Base-by-base conservation (phyloP, 2,888 invertebrate species). In the Tholera decimalis region DNA sequence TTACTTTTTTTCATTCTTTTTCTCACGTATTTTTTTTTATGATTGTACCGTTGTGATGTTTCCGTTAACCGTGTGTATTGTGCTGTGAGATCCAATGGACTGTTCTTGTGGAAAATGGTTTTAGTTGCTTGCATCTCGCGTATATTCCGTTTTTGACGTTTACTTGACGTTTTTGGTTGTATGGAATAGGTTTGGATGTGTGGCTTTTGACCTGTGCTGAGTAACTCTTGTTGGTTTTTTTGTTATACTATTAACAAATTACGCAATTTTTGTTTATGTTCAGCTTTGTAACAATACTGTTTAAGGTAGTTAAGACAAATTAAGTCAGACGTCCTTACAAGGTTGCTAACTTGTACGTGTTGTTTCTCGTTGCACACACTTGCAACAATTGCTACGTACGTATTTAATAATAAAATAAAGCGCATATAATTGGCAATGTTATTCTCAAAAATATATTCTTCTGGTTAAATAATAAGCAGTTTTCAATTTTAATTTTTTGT, bases 41-140 rank as follows among this genome's bases (percentile, higher is more conserved):
- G 64, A 65, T 59, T 78, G 83, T 89, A 88, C 89, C 90, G 89
- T 88, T 90, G 85, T 69, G 70, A 82, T 82, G 82, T 85, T 83
- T 72, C 89, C 88, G 91, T 91, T 91, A 89, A 70, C 84, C 83
- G 88, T 86, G 89, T 89, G 89, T 88, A 88, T 88, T 90, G 89
- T 88, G 87, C 79, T 90, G 90, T 91, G 92, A 83, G 86, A 87
- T 85, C 81, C 77, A 83, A 86, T 89, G 89, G 88, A 83, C 82
- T 78, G 83, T 80, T 85, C 79, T 83, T 80, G 79, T 87, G 87
- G 83, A 86, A 87, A 80, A 80, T 77, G 63, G 59, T 85, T 83
- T 83, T 79, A 78, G 70, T 69, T 74, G 75, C 79, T 79, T 51
- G 51, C 71, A 80, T 68, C 62, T 75, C 77, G 75, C 70, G 74